Percentiles rank a stretch among this genome's conserved stretches.
phyloP scores from a whole-genome alignment of 2,888 invertebrate species.

The Trichopria drosophilae region DNA sequence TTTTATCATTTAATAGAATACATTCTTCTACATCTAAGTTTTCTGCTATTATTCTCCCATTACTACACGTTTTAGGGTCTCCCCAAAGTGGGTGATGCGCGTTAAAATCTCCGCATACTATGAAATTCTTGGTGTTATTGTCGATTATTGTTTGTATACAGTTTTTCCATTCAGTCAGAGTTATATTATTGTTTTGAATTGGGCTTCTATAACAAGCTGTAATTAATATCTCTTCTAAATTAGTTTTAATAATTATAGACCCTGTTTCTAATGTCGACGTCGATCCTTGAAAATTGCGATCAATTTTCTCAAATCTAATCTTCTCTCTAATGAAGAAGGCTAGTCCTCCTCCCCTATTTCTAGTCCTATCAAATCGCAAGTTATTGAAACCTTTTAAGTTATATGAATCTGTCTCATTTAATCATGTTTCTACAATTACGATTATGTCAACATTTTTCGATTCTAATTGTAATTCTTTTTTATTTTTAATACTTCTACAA shows the following conservation, averaged over 20 bases:
- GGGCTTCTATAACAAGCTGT: conserved; percentile 7
- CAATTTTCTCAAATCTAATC: neutral
- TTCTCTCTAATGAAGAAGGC: neutral
- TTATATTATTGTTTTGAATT: neutral
- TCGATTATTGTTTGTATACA: neutral
- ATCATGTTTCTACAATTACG: conserved; percentile 1
- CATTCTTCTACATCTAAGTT: conserved; percentile 3
- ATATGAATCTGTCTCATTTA: neutral
- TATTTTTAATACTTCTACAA: conserved; percentile 1
- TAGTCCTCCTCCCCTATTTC: neutral
- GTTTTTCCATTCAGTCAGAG: neutral
- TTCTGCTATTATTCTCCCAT: neutral
- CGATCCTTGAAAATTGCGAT: neutral
- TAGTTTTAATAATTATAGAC: neutral
- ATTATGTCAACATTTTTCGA: neutral
- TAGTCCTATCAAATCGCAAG: neutral
- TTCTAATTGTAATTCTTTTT: neutral
- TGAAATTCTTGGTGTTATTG: neutral
- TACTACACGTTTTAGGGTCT: conserved; percentile 1
- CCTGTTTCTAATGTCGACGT: conserved; percentile 2
- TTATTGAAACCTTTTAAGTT: conserved; percentile 4
- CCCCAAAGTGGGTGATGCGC: conserved; percentile 12
- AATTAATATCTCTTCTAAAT: neutral
- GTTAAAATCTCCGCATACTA: conserved; percentile 10
- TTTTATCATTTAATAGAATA: conserved; percentile 1